Conservation (phyloP, 2,888 invertebrate genomes). For the Himalopsyche tibetana region DNA sequence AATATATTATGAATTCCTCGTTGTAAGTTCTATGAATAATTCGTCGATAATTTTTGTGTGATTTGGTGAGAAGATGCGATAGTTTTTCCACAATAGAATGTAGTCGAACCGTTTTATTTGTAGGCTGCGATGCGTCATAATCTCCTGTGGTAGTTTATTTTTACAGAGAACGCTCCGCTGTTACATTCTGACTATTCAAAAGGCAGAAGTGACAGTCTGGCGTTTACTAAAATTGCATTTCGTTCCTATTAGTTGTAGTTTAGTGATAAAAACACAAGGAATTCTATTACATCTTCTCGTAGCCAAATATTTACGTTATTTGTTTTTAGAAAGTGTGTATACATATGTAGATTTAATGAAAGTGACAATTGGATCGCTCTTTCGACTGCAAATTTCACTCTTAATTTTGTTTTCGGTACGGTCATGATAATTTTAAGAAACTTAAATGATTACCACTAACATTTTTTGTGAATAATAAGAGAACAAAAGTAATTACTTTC, state of each 20-base stretch:
- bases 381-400: background rate
- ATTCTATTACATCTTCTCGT: slow-evolving; percentile 59
- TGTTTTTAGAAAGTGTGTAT: slow-evolving; percentile 45
- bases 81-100: background rate
- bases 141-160: slow-evolving; percentile 23
- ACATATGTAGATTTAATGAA: slow-evolving; percentile 39
- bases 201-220: background rate
- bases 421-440: too few relatives aligned
- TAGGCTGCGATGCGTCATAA: slow-evolving; percentile 1
- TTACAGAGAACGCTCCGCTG: background rate
- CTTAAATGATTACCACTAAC: too few relatives aligned
- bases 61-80: slow-evolving; percentile 39
- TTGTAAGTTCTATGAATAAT: background rate
- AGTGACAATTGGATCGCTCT: background rate
- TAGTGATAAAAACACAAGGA: slow-evolving; percentile 52
- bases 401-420: too few relatives aligned
- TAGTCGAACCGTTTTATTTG: background rate
- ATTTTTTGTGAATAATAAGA: too few relatives aligned
- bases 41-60: background rate
- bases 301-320: background rate
- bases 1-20: background rate
- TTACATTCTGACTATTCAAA: background rate
- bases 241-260: slow-evolving; percentile 65
- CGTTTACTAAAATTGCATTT: slow-evolving; percentile 56
- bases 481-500: too few relatives aligned